These are phyloP conservation scores for Mobula birostris DNA, from an alignment of 2,113 vertebrate species.

Conservation along the genomic window DNA sequence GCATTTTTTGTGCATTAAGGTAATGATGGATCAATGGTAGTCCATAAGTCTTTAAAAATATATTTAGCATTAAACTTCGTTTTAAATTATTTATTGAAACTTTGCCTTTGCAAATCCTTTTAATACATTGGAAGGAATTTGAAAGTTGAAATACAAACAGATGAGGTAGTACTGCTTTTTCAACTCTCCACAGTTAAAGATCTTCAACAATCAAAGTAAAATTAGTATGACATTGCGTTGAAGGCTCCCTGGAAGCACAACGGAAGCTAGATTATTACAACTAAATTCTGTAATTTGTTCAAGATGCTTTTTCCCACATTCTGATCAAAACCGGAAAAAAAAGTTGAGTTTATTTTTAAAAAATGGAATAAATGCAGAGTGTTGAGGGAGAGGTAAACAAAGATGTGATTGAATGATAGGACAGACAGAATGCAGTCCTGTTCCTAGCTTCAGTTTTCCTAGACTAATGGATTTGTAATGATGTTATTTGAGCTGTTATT, in stretches of 20 bases:
- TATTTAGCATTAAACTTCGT: not conserved
- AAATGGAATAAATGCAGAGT: not conserved
- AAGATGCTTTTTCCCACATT: not conserved
- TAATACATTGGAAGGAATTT: not conserved
- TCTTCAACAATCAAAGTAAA: not conserved
- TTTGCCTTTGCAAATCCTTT: too few relatives aligned
- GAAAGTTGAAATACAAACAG: not conserved
- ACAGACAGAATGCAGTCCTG: not conserved
- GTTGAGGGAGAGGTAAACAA: not conserved
- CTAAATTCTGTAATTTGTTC: not conserved
- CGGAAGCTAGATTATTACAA: not conserved
- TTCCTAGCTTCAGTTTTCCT: not conserved
- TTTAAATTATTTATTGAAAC: not conserved
- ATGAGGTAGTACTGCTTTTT: not conserved
- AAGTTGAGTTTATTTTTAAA: not conserved
- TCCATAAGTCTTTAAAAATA: not conserved
- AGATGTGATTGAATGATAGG: not conserved
- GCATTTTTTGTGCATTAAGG: not conserved
- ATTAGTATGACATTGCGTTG: not conserved
- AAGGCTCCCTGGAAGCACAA: not conserved
- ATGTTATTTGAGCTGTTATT: not conserved
- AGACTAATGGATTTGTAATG: not conserved
- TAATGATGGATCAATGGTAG: not conserved
- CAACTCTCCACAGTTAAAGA: not conserved
- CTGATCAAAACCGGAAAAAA: not conserved